Conservation (phyloP, 2,113 vertebrate genomes). For the Leuciscus idus region DNA sequence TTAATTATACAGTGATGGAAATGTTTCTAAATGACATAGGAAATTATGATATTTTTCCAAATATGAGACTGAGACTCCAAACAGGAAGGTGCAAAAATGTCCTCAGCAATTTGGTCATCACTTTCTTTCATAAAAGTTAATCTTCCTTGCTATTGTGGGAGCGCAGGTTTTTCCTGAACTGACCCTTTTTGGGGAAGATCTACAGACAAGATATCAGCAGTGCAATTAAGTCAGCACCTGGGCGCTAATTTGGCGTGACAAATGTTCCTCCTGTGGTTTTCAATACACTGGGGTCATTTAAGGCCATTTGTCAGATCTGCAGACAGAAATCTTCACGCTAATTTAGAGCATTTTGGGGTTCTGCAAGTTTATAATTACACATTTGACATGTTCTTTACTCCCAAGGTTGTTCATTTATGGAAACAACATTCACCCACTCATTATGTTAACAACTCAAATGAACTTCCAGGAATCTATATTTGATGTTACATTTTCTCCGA, state of each 20-base stretch:
- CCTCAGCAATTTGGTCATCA: constrained; percentile 2
- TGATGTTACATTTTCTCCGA: constrained; percentile 18
- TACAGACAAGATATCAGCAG: constrained; percentile 17
- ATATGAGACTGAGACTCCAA: neutral
- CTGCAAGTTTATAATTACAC: neutral
- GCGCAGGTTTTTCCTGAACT: constrained; percentile 1
- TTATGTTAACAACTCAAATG: constrained; percentile 15
- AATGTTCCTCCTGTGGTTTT: constrained; percentile 7
- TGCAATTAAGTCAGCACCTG: neutral
- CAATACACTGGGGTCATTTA: neutral
- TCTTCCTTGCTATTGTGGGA: constrained; percentile 8
- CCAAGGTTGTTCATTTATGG: constrained; percentile 4
- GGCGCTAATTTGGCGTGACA: neutral
- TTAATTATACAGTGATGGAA: neutral
- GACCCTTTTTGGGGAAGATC: neutral
- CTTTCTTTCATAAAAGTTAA: constrained; percentile 21
- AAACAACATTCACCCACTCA: constrained; percentile 21
- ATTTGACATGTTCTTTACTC: constrained; percentile 7
- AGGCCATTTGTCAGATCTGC: neutral
- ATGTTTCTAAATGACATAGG: neutral
- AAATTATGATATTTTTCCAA: constrained; percentile 20
- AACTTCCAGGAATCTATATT: constrained; percentile 4
- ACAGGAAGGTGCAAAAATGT: constrained; percentile 10
- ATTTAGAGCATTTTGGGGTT: neutral
- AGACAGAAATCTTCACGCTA: neutral